Evolutionary conservation across 2,888 invertebrate species (phyloP).

Genomic region (Caenorhabditis plicata): DNA sequence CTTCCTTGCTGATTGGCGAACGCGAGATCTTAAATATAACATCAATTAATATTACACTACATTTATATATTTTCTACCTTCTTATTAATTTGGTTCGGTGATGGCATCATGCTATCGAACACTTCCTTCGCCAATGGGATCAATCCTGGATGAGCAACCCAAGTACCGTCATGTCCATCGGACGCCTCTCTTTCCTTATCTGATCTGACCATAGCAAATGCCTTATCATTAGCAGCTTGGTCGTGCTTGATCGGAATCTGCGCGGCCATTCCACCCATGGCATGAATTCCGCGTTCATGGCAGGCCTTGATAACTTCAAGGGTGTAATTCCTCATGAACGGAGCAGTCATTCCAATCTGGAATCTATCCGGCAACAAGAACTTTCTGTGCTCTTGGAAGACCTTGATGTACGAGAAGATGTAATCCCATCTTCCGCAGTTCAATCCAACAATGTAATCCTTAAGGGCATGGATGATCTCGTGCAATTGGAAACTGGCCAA

Average conservation of each 20-base stretch:
- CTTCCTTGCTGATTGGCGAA: slow-evolving; percentile 39
- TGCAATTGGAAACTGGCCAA: slow-evolving; percentile 73
- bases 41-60: no score
- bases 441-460: slow-evolving; percentile 75
- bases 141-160: slow-evolving; percentile 74
- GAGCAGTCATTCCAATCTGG: slow-evolving; percentile 72
- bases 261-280: slow-evolving; percentile 71
- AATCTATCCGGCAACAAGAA: slow-evolving; percentile 75
- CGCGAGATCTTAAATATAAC: no score
- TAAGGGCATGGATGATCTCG: slow-evolving; percentile 74
- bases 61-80: no score
- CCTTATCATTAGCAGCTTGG: slow-evolving; percentile 46
- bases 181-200: slow-evolving; percentile 66
- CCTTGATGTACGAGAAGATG: slow-evolving; percentile 61
- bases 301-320: slow-evolving; percentile 68
- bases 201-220: slow-evolving; percentile 59
- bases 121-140: slow-evolving; percentile 68
- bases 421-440: slow-evolving; percentile 79
- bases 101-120: slow-evolving; percentile 42
- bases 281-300: slow-evolving; percentile 68
- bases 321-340: slow-evolving; percentile 74
- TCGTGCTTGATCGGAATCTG: slow-evolving; percentile 69
- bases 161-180: slow-evolving; percentile 74
- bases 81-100: slow-evolving; percentile 57
- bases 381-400: slow-evolving; percentile 69